phyloP scores from a whole-genome alignment of 2,797 vertebrate genomes.

The Tenualosa ilisha region DNA sequence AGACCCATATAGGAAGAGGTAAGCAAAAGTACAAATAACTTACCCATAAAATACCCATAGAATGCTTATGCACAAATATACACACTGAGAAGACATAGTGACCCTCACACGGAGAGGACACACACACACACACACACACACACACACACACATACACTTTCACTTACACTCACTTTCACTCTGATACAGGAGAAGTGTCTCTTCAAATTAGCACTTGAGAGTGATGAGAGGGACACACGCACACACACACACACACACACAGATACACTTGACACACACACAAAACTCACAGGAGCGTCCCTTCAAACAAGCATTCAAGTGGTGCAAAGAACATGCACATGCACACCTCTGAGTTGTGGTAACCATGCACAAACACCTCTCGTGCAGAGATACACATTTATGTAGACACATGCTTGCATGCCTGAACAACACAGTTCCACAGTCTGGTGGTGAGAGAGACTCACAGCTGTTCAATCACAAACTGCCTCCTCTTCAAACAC shows the following conservation, averaged over 20 bases:
- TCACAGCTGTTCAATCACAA: neutral
- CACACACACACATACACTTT: neutral
- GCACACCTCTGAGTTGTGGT: neutral
- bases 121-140: neutral
- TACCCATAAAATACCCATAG: too few species aligned
- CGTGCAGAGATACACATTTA: neutral
- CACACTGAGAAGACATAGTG: neutral
- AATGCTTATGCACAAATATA: too few species aligned
- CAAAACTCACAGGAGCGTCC: neutral
- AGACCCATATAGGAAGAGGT: too few species aligned
- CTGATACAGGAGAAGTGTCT: neutral
- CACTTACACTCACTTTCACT: neutral
- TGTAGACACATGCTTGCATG: neutral
- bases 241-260: neutral
- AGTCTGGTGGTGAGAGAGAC: too few species aligned
- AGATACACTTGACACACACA: neutral
- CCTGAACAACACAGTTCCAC: too few species aligned
- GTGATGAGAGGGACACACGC: neutral
- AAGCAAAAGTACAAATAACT: too few species aligned
- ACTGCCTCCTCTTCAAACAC: neutral
- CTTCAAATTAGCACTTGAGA: neutral
- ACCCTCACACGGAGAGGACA: neutral
- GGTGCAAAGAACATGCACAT: neutral
- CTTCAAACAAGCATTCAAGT: neutral
- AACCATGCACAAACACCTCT: neutral